Evolutionary conservation across 1,140 invertebrate species (phyloP), one percentile per base, ranked within the genome.

Genomic region (Panagrolaimus sp.): DNA sequence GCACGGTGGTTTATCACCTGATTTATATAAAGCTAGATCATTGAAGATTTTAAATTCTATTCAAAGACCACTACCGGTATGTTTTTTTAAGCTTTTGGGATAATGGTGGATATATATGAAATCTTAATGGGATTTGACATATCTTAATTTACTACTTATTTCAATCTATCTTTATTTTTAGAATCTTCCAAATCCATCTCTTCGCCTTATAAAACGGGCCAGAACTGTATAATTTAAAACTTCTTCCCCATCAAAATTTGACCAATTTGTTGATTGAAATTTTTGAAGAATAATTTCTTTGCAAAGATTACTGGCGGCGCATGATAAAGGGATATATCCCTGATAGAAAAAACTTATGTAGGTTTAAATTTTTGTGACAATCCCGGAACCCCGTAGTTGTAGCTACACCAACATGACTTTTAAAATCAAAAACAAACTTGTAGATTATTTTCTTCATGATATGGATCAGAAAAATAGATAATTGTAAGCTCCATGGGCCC

Each of bases 1-100:
- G 84, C 90, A 91, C 77, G 90, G 90, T 44, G 90, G 90, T 24
- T 86, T 91, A 14, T 90, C 89, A 79, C 90, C 90, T 26, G 90
- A 91, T 83, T 81, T 91, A 12, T 72, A 65, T 32, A 65, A 65
- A 17, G 63, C 21, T 5, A 24, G 38, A 15, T 65, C 63, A 14
- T 21, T 65, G 24, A 43, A 65, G 24, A 32, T 65, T 24, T 46
- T 65, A 24, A 65, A 65, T 12, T 21, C 24, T 17, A 44, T 65
- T 10, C 3, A 28, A 21, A 43, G 63, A 43, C 63, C 63, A 10
- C 14, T 65, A 32, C 63, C 63, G n/a, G 63, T 65, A 65, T 9
- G 38, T n/a, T 65, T n/a, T n/a, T n/a, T 44, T 12, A 46, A 0
- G 3, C 0, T 38, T 3, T 44, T 28, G 5, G 28, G 9, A 55